phyloP scores from a whole-genome alignment of 2,888 invertebrate genomes.

The Ferrisia virgata region DNA sequence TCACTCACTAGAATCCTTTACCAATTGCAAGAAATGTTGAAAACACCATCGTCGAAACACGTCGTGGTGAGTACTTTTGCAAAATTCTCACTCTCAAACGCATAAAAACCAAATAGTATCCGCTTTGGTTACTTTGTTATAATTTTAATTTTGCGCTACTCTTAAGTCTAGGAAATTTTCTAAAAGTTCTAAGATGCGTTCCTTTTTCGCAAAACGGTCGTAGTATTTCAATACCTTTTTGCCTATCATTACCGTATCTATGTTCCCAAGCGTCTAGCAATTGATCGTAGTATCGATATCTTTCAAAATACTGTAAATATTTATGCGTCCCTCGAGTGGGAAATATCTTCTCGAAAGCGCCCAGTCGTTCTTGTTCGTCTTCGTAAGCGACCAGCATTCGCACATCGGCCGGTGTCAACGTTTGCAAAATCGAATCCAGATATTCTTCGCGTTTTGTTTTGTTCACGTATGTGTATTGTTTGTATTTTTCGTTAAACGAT shows the following conservation, averaged over 20 bases:
- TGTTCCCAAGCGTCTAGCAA: constrained; percentile 29
- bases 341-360: constrained; percentile 19
- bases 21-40: not conserved
- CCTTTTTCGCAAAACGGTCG: constrained; percentile 66
- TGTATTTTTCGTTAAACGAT: constrained; percentile 66
- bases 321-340: not conserved
- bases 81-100: no score
- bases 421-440: constrained; percentile 1
- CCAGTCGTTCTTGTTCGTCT: not conserved
- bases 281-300: not conserved
- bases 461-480: constrained; percentile 55
- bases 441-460: constrained; percentile 11
- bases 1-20: constrained; percentile 2
- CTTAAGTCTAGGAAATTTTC: constrained; percentile 49
- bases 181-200: constrained; percentile 65
- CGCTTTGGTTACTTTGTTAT: not conserved
- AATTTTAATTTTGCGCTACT: not conserved
- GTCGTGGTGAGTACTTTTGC: constrained; percentile 52
- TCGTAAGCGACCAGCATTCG: constrained; percentile 12
- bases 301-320: constrained; percentile 15
- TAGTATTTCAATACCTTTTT: constrained; percentile 58
- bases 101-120: not conserved
- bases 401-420: constrained; percentile 5
- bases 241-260: not conserved
- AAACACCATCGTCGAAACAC: constrained; percentile 59